phyloP scores from a whole-genome alignment of 2,888 invertebrate genomes.

The Drosophila demipolita region DNA sequence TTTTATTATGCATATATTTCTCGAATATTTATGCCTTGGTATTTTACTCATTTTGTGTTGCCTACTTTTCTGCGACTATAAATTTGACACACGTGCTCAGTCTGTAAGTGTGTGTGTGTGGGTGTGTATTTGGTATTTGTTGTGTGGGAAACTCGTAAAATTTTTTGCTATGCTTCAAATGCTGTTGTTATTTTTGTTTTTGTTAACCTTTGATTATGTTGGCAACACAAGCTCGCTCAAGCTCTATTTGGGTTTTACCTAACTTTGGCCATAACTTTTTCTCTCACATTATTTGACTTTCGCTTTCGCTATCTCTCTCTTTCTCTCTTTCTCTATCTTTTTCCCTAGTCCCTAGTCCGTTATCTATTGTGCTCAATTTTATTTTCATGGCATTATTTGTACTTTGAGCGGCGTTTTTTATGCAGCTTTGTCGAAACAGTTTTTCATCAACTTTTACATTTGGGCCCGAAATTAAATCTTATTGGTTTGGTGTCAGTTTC shows the following conservation, averaged over 20 bases:
- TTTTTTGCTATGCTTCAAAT: conserved; percentile 46
- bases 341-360: neutral
- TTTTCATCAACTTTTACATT: conserved; percentile 65
- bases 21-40: conserved; percentile 7
- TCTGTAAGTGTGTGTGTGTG: neutral
- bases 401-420: conserved; percentile 39
- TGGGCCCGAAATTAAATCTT: conserved; percentile 72
- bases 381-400: conserved; percentile 62
- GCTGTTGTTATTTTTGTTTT: conserved; percentile 23
- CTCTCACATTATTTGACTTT: neutral
- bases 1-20: neutral
- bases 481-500: conserved; percentile 59
- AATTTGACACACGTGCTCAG: conserved; percentile 58
- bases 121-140: conserved; percentile 29
- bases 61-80: conserved; percentile 73
- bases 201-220: conserved; percentile 62
- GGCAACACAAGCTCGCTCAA: conserved; percentile 48
- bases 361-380: conserved; percentile 54
- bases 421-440: conserved; percentile 48
- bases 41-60: conserved; percentile 53
- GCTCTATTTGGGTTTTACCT: conserved; percentile 18
- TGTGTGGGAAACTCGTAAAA: conserved; percentile 63
- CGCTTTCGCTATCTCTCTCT: neutral
- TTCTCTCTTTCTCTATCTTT: neutral
- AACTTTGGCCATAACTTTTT: conserved; percentile 65